Conservation (phyloP, 1,140 invertebrate genomes). For the Diachasma alloeum region DNA sequence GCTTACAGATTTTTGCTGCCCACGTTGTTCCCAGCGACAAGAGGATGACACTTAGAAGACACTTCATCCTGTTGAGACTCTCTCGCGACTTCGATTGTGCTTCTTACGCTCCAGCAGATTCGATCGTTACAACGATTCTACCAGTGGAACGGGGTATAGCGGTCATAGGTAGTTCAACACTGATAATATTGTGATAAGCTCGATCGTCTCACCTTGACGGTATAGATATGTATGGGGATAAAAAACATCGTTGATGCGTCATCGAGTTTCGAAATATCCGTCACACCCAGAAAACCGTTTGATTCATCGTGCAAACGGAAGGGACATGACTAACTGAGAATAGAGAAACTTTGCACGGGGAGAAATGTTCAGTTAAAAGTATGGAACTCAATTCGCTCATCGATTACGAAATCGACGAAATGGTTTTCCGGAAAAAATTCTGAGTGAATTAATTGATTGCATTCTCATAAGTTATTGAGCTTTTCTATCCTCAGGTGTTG, state of each 20-base stretch:
- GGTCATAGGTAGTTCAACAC: not conserved
- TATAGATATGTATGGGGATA: not conserved
- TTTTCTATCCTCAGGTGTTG: no score
- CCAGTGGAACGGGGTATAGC: not conserved
- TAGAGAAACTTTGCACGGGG: not conserved
- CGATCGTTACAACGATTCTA: not conserved
- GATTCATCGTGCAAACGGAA: not conserved
- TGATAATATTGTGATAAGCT: slow-evolving; percentile 17
- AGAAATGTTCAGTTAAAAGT: no score
- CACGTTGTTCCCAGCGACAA: not conserved
- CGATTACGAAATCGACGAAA: no score
- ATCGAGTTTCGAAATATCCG: not conserved
- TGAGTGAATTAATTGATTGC: no score
- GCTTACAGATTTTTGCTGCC: not conserved
- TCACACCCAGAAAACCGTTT: not conserved
- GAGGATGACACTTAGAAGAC: not conserved
- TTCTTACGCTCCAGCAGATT: not conserved
- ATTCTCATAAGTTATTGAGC: no score
- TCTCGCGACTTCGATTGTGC: not conserved
- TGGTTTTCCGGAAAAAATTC: no score
- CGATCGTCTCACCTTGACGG: not conserved
- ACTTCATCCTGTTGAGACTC: not conserved
- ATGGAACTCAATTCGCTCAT: no score
- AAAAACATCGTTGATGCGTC: not conserved
- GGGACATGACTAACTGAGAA: not conserved